A percentile compares a stretch with the other conserved stretches of the same genome.
These are phyloP conservation scores for Atrina japonica DNA, from an alignment of 2,888 invertebrate genomes.

Conservation along the genomic window DNA sequence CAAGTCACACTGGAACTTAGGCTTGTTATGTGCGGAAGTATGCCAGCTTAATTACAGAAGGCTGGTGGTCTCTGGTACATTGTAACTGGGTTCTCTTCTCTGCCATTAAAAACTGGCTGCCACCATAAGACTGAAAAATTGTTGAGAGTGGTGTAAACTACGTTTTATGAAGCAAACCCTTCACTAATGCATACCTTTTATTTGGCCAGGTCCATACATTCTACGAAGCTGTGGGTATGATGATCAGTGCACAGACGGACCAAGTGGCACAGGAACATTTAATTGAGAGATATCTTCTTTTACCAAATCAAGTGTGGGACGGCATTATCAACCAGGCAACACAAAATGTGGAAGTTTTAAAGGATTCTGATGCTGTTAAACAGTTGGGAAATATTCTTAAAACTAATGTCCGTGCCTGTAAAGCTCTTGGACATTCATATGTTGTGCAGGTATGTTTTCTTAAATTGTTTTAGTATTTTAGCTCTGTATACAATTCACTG, in stretches of 20 bases:
- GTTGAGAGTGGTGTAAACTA: too few species aligned
- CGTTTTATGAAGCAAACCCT: too few species aligned
- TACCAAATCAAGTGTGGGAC: conserved; percentile 99
- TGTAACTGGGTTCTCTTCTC: too few species aligned
- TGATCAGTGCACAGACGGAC: conserved; percentile 98
- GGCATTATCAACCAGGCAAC: conserved; percentile 98
- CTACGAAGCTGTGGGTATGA: conserved; percentile 99
- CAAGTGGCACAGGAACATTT: conserved; percentile 94
- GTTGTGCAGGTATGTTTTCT: conserved; percentile 85
- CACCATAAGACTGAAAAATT: too few species aligned
- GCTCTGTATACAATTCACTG: too few species aligned
- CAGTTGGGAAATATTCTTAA: conserved; percentile 98
- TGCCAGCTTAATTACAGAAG: too few species aligned
- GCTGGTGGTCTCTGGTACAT: too few species aligned
- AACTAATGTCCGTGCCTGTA: conserved; percentile 99
- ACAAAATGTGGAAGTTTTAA: conserved; percentile 97
- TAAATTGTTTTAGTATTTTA: not conserved
- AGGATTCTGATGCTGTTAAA: conserved; percentile 97
- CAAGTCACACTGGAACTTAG: too few species aligned
- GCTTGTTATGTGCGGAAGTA: too few species aligned
- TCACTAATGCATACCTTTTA: too few species aligned
- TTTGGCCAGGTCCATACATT: conserved; percentile 96
- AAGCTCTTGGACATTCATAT: conserved; percentile 97
- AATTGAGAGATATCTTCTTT: conserved; percentile 97
- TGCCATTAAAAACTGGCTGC: too few species aligned